Conservation (phyloP, 2,888 invertebrate species). For the Lasioglossum malachurum region DNA sequence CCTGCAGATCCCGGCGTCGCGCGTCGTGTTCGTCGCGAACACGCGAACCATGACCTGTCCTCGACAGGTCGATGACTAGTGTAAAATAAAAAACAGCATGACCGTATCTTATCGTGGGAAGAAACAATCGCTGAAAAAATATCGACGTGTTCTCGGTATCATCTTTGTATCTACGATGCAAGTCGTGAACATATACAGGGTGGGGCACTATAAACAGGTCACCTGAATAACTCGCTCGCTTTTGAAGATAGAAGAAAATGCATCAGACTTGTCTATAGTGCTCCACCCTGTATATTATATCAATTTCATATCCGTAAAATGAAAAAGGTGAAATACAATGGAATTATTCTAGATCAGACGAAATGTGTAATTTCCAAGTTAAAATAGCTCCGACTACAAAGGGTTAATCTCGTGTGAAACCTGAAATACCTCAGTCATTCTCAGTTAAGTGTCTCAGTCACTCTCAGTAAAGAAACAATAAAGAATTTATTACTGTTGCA, state of each 20-base stretch:
- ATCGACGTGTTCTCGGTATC: neutral
- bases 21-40: constrained; percentile 56
- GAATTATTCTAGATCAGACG: too few species aligned
- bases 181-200: neutral
- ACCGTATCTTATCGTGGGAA: constrained; percentile 26
- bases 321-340: too few species aligned
- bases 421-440: neutral
- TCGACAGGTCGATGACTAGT: constrained; percentile 39
- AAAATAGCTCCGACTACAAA: too few species aligned
- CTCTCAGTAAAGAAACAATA: neutral
- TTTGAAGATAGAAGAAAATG: too few species aligned
- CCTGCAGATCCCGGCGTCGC: constrained; percentile 68
- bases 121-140: neutral
- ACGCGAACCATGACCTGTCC: constrained; percentile 67
- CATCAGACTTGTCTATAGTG: too few species aligned
- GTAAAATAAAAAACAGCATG: constrained; percentile 48
- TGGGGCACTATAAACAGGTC: too few species aligned
- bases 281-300: too few species aligned
- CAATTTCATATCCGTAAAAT: too few species aligned
- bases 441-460: too few species aligned
- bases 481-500: neutral
- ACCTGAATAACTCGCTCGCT: too few species aligned
- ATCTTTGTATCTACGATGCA: neutral
- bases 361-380: too few species aligned
- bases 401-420: neutral